A percentile compares a stretch with the other conserved stretches of the same genome.
Evolutionary conservation across 2,797 vertebrate species (phyloP).

Genomic region (Staurois parvus): DNA sequence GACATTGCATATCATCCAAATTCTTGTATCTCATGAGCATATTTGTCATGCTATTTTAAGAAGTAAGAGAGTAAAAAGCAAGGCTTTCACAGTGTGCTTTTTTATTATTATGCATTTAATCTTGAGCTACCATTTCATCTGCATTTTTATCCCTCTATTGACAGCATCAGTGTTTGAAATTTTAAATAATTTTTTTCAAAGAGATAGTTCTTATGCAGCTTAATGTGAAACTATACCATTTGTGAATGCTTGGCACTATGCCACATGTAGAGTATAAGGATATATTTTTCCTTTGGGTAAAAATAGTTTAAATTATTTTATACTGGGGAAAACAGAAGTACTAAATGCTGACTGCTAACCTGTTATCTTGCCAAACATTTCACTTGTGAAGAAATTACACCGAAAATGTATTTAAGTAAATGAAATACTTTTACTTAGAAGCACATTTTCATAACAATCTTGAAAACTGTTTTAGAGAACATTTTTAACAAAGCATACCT

Average conservation of each 20-base stretch:
- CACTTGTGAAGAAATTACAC: neutral
- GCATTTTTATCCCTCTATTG: slow-evolving; percentile 50
- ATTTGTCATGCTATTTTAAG: slow-evolving; percentile 65
- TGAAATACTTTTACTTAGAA: neutral
- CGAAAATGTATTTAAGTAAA: no score
- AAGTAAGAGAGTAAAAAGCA: slow-evolving; percentile 39
- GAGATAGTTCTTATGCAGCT: neutral
- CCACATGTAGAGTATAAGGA: neutral
- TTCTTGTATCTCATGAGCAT: slow-evolving; percentile 63
- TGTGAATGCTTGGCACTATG: slow-evolving; percentile 10
- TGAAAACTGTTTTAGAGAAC: neutral
- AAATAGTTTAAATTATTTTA: slow-evolving; percentile 13
- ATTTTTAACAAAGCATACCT: no score
- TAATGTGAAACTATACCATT: slow-evolving; percentile 7
- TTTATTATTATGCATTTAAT: slow-evolving; percentile 48
- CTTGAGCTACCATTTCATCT: slow-evolving; percentile 37
- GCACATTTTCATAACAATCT: no score
- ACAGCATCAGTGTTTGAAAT: slow-evolving; percentile 40
- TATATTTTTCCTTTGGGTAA: neutral
- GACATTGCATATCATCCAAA: slow-evolving; percentile 68
- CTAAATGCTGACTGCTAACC: neutral
- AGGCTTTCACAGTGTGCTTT: slow-evolving; percentile 39
- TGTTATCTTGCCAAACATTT: neutral
- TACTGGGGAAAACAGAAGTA: slow-evolving; percentile 4
- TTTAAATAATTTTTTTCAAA: slow-evolving; percentile 26